These are phyloP conservation scores for Amphiduros pacificus DNA, from an alignment of 2,888 invertebrate species.

Conservation along the genomic window DNA sequence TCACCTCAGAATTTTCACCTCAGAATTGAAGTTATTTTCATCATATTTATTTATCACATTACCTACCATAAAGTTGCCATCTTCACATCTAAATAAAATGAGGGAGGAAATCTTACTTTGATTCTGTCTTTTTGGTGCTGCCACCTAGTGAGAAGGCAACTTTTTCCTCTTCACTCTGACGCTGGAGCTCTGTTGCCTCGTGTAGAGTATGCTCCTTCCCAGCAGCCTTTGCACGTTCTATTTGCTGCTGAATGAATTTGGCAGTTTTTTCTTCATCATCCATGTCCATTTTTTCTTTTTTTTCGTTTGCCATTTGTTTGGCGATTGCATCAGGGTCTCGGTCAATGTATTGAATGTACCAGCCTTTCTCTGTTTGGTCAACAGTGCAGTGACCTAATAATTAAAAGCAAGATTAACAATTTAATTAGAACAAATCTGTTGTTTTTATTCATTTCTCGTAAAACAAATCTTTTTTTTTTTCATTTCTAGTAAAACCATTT, in stretches of 20 bases:
- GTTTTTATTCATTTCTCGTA: too few relatives aligned
- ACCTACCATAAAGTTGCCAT: too few relatives aligned
- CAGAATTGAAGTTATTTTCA: too few relatives aligned
- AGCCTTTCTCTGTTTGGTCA: conserved; percentile 93
- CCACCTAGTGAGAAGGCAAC: conserved; percentile 26
- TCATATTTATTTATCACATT: too few relatives aligned
- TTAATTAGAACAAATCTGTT: too few relatives aligned
- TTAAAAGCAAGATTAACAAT: too few relatives aligned
- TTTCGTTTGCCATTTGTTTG: conserved; percentile 30
- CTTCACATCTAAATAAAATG: too few relatives aligned
- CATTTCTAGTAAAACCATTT: too few relatives aligned
- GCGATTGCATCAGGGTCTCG: conserved; percentile 86
- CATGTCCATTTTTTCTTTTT: conserved; percentile 83
- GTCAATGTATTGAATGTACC: conserved; percentile 70
- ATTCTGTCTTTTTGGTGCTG: conserved; percentile 9
- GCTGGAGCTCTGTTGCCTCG: conserved; percentile 56
- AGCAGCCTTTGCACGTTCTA: conserved; percentile 67
- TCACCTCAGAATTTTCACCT: too few relatives aligned
- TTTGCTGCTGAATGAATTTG: conserved; percentile 71
- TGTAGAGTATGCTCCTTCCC: conserved; percentile 34
- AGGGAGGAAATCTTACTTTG: conserved; percentile 11
- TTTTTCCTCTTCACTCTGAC: conserved; percentile 60
- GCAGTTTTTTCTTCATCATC: conserved; percentile 91
- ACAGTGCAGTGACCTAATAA: too few relatives aligned
- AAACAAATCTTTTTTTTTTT: too few relatives aligned